Percentiles rank a stretch among this genome's conserved stretches.
These are phyloP conservation scores for Pterobdella sp. DNA, from an alignment of 2,888 invertebrate species.

Conservation along the genomic window DNA sequence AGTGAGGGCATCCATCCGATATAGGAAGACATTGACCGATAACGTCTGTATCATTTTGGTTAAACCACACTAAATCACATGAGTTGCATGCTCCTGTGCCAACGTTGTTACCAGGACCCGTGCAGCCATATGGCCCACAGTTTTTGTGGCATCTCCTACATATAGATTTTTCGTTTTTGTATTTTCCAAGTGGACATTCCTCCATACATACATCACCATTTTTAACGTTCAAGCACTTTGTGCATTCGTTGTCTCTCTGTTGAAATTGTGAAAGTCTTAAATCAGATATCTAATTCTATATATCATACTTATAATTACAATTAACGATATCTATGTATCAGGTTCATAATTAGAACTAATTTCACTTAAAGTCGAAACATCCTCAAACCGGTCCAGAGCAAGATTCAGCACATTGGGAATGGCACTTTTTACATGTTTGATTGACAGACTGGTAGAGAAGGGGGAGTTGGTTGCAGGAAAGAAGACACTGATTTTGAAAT, in stretches of 20 bases:
- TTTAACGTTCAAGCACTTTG: slow-evolving; percentile 48
- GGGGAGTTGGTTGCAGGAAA: slow-evolving; percentile 39
- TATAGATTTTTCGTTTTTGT: slow-evolving; percentile 59
- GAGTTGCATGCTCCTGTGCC: slow-evolving; percentile 77
- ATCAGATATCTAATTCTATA: background rate
- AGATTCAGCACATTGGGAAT: slow-evolving; percentile 72
- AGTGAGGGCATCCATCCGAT: background rate
- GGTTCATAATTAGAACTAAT: background rate
- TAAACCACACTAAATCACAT: slow-evolving; percentile 61
- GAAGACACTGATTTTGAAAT: slow-evolving; percentile 40
- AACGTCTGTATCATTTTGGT: background rate
- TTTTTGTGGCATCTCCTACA: slow-evolving; percentile 75
- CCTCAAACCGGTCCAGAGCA: slow-evolving; percentile 68
- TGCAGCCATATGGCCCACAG: slow-evolving; percentile 60
- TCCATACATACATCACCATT: slow-evolving; percentile 27
- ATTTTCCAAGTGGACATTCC: slow-evolving; percentile 56
- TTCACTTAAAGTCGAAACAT: background rate
- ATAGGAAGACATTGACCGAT: slow-evolving; percentile 16
- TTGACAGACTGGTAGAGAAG: slow-evolving; percentile 74
- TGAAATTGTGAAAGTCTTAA: background rate
- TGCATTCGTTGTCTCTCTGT: slow-evolving; percentile 71
- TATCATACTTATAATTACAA: background rate
- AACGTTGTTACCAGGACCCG: slow-evolving; percentile 66
- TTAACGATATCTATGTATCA: background rate
- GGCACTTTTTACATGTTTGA: slow-evolving; percentile 74